These are phyloP conservation scores for Mythimna ferrago DNA, from an alignment of 2,888 invertebrate genomes.

Conservation along the genomic window DNA sequence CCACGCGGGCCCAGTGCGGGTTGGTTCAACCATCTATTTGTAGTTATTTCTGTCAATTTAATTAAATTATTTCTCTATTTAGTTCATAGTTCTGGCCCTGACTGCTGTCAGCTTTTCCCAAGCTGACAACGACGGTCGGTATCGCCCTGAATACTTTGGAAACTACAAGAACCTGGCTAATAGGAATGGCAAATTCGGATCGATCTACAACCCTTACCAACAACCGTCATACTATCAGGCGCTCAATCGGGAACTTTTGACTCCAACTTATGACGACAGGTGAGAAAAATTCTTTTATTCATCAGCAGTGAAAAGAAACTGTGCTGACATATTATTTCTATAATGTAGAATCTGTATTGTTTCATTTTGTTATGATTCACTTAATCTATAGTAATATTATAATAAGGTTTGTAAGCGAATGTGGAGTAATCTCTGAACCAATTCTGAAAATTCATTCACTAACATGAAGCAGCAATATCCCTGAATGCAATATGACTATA, in stretches of 20 bases:
- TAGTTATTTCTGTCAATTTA: neutral
- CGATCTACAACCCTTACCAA: conserved; percentile 75
- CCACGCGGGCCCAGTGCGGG: no score
- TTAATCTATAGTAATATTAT: neutral
- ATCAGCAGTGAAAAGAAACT: neutral
- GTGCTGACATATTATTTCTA: neutral
- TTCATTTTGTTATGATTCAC: neutral
- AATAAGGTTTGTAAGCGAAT: no score
- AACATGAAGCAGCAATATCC: no score
- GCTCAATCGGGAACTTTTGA: conserved; percentile 73
- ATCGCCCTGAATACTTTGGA: conserved; percentile 80
- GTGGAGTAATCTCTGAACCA: no score
- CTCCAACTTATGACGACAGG: conserved; percentile 77
- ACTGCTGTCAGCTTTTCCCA: conserved; percentile 69
- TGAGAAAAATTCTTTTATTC: conserved; percentile 43
- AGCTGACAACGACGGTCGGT: conserved; percentile 86
- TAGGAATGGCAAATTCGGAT: conserved; percentile 74
- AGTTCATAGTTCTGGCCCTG: conserved; percentile 73
- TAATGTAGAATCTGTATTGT: neutral
- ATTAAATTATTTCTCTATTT: conserved; percentile 22
- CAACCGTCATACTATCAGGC: conserved; percentile 74
- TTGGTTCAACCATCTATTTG: neutral
- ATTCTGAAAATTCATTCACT: no score
- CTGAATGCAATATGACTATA: no score
- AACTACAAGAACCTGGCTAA: conserved; percentile 67